A percentile compares a stretch with the other conserved stretches of the same genome.
These are phyloP conservation scores for Lindbergichthys nudifrons DNA, from an alignment of 2,797 vertebrate species.

Conservation along the genomic window DNA sequence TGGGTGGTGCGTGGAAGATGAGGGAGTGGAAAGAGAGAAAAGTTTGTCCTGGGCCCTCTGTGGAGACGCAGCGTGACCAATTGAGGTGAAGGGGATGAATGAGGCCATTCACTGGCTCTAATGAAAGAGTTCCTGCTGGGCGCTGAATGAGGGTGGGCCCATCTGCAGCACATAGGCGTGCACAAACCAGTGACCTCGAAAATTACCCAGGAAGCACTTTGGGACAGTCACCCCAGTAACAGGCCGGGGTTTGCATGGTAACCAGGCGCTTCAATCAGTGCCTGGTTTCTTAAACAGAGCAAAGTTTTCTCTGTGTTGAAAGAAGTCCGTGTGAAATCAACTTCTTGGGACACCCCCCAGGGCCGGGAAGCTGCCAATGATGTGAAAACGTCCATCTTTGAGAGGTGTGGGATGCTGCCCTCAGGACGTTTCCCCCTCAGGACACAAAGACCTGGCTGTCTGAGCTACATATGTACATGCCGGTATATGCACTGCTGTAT, in stretches of 20 bases:
- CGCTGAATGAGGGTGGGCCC: conserved; percentile 84
- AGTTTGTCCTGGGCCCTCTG: conserved; percentile 82
- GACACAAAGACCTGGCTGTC: conserved; percentile 64
- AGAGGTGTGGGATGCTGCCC: conserved; percentile 66
- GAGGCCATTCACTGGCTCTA: conserved; percentile 82
- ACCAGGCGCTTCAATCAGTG: conserved; percentile 83
- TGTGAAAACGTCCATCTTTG: conserved; percentile 66
- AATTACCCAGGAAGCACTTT: conserved; percentile 89
- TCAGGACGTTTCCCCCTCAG: conserved; percentile 37
- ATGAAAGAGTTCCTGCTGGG: conserved; percentile 85
- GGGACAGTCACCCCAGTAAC: conserved; percentile 86
- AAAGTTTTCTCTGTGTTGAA: conserved; percentile 74
- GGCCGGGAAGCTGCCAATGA: conserved; percentile 47
- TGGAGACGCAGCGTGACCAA: conserved; percentile 82
- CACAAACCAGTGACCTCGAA: conserved; percentile 89
- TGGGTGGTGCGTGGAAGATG: conserved; percentile 79
- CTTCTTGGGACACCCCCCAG: conserved; percentile 62
- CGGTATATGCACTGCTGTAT: conserved; percentile 18
- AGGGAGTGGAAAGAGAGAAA: conserved; percentile 72
- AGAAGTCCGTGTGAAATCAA: conserved; percentile 81
- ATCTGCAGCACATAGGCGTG: conserved; percentile 86
- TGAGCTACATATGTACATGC: conserved; percentile 29
- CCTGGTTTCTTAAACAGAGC: conserved; percentile 78
- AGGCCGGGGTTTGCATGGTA: conserved; percentile 83
- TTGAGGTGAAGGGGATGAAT: conserved; percentile 86